Base-by-base conservation (phyloP, 2,888 invertebrate species). In the Drosophila hamatofila region DNA sequence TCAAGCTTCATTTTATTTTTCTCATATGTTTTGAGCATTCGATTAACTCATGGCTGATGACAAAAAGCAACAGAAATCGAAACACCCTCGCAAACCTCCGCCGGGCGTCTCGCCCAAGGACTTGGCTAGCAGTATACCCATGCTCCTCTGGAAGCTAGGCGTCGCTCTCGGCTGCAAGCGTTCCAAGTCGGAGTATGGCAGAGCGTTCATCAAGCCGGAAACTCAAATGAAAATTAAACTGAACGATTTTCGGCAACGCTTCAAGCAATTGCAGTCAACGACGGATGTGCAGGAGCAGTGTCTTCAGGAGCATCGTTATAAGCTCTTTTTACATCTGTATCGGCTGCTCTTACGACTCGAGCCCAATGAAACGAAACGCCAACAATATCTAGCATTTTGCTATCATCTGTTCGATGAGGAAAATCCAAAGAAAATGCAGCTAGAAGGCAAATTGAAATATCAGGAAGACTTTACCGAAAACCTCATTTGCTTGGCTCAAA, bases 251-350 rank as follows among this genome's bases (percentile, higher is more conserved):
- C 65, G 44, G 2, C 11, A 44, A 12, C 60, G 39, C 9, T 80
- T 80, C 16, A 56, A 44, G 8, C 21, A 49, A 12, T 16, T 52
- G 3, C 49, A 56, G 3, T 14, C 18, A 1, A 23, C 7, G 3
- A 16, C 12, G 5, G 51, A 72, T 49, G 9, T 11, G 0, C 37
- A 63, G 8, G 55, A 54, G 0, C 37, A 14, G 2, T 3, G 16
- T 0, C 23, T 78, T 4, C 57, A 44, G 5, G 49, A 75, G 4
- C 27, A 55, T 1, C 55, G 69, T 2, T 27, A 39, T 5, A 54
- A 57, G 8, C 27, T 84, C 2, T 71, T 81, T 23, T n/a, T 66
- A 8, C 62, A 68, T 27, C 52, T 79, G 0, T 72, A 76, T 42
- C 56, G 66, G 11, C 35, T 72, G 25, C 33, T 83, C 2, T 1